These are phyloP conservation scores for Ormyrus rosae DNA, from an alignment of 2,888 invertebrate species.

Conservation along the genomic window DNA sequence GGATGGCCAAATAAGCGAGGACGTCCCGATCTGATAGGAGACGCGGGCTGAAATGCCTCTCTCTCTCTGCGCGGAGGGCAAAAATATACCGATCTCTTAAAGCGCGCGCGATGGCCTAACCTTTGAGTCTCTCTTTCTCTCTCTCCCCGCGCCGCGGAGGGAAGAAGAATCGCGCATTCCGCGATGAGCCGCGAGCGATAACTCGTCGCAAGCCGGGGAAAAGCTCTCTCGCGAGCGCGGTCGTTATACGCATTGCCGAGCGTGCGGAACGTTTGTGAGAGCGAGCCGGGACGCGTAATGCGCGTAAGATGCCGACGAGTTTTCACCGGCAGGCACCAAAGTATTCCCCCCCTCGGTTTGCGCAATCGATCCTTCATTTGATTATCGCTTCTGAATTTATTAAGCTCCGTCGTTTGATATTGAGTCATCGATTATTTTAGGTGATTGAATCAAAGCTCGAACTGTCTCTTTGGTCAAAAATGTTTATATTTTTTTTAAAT, in stretches of 20 bases:
- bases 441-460: too few relatives aligned
- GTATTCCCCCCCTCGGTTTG: too few relatives aligned
- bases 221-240: background rate
- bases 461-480: too few relatives aligned
- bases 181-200: constrained; percentile 50
- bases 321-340: background rate
- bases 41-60: too few relatives aligned
- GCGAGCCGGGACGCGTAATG: constrained; percentile 27
- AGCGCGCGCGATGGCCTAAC: constrained; percentile 19
- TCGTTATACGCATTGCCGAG: constrained; percentile 26
- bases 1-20: constrained; percentile 34
- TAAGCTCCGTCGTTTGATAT: too few relatives aligned
- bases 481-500: too few relatives aligned
- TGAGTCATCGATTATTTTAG: too few relatives aligned
- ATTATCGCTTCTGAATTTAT: too few relatives aligned
- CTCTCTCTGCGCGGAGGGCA: background rate
- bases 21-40: constrained; percentile 30
- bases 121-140: constrained; percentile 21
- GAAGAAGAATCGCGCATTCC: constrained; percentile 44
- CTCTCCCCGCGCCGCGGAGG: background rate
- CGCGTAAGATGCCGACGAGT: constrained; percentile 7
- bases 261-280: constrained; percentile 16
- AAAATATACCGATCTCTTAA: constrained; percentile 17
- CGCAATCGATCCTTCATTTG: too few relatives aligned
- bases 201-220: background rate